Evolutionary conservation across 2,888 invertebrate genomes (phyloP).

Genomic region (Auanema sp.): DNA sequence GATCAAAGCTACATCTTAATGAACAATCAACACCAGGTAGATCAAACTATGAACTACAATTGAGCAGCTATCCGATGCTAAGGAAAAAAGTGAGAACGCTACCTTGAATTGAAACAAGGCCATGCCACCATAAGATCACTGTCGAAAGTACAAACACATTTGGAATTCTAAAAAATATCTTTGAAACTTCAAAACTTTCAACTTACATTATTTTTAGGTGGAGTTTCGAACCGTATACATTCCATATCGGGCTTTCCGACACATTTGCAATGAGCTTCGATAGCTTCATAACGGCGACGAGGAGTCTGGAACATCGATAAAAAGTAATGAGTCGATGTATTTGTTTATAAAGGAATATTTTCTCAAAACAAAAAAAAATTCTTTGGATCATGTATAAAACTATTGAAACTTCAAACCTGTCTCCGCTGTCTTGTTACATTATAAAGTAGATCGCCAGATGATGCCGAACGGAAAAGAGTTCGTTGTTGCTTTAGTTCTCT

Average conservation of each 20-base stretch:
- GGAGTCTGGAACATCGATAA: background rate
- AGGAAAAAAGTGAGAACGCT: background rate
- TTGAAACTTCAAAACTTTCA: no score
- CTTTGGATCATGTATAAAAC: no score
- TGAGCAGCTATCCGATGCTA: background rate
- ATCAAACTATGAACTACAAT: no score
- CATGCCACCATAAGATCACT: conserved; percentile 42
- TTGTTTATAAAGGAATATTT: no score
- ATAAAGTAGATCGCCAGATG: background rate
- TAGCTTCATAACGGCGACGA: conserved; percentile 34
- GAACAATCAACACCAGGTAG: no score
- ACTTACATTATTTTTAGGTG: conserved; percentile 39
- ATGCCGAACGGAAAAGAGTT: conserved; percentile 2
- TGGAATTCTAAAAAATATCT: conserved; percentile 32
- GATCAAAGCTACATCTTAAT: no score
- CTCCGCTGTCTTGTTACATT: background rate
- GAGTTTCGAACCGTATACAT: conserved; percentile 50
- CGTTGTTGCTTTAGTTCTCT: conserved; percentile 27
- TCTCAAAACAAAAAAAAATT: no score
- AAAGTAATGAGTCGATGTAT: background rate
- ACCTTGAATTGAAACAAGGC: conserved; percentile 52
- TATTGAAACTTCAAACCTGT: background rate
- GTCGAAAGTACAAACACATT: conserved; percentile 51
- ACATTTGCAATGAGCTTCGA: conserved; percentile 53
- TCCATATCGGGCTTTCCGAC: conserved; percentile 51